These are phyloP conservation scores for Microplitis manilae DNA, from an alignment of 2,888 invertebrate genomes.

Conservation along the genomic window DNA sequence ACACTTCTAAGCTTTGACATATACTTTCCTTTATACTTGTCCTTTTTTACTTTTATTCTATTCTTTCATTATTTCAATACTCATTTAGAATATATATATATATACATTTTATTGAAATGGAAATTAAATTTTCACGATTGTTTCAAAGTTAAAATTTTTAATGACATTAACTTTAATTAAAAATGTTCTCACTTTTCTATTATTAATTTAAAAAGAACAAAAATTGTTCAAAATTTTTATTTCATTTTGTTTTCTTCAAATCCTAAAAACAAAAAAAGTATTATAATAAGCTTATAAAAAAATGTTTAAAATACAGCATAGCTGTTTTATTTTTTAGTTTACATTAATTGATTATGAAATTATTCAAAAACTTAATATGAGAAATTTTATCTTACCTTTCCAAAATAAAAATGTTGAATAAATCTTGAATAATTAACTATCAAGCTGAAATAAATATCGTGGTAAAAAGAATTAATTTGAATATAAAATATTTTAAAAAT, in stretches of 20 bases:
- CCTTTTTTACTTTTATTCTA: constrained; percentile 6
- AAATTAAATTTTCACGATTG: neutral
- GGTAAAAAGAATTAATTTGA: neutral
- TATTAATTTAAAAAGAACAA: neutral
- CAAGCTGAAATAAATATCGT: neutral
- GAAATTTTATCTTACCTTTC: constrained; percentile 7
- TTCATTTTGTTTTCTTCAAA: neutral
- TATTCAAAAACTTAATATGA: neutral
- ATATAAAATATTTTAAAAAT: neutral
- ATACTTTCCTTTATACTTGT: neutral
- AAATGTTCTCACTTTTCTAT: neutral
- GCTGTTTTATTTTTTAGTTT: neutral
- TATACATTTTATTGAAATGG: neutral
- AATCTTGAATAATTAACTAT: neutral
- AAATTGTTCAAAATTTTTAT: neutral
- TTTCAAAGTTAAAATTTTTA: neutral
- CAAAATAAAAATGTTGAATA: neutral
- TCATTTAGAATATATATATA: neutral
- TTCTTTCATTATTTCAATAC: neutral
- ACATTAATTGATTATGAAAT: neutral
- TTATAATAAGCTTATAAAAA: neutral
- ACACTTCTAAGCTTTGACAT: constrained; percentile 12
- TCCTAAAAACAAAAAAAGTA: neutral
- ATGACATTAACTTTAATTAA: neutral
- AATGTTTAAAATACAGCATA: neutral